Base-by-base conservation (phyloP, 1,140 invertebrate genomes). In the Zaprionus lachaisei region DNA sequence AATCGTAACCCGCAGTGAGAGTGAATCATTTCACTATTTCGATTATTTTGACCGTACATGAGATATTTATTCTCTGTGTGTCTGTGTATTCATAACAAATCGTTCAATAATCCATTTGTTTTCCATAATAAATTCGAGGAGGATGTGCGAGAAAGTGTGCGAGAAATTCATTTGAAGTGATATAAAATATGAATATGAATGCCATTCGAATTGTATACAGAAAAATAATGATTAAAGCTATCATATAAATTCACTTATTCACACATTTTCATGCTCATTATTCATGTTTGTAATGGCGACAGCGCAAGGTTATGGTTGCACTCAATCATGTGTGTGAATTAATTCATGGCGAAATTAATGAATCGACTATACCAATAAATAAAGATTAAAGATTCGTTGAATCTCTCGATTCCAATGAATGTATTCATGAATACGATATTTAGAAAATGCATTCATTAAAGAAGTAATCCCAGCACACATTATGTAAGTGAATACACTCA, bases 181-280 rank as follows among this genome's bases (percentile, higher is more conserved):
- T 80, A 66, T 73, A 63, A 77, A 77, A 69, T 80, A 77, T 68
- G 68, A 77, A 69, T 77, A 69, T 80, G 41, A 47, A 73, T 73
- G 69, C 62, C 49, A 61, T 65, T 65, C n/a, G 41, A 73, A 51
- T 68, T 80, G 67, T 75, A 55, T 70, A 80, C 63, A 74, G 7
- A 34, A 1, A 68, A 63, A 22, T 51, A 63, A 58, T 75, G 72
- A 64, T 75, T 75, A 58, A 64, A 71, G 67, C 51, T 28, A 69
- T 41, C 38, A 20, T 51, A 49, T 62, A 61, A 34, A 34, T 34
- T 34, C 31, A 34, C 31, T 64, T 65, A 57, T 60, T 57, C n/a
- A 17, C n/a, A 34, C 17, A 12, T 71, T 44, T 66, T 56, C 20
- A n/a, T 38, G 34, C 20, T 9, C 15, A 66, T 66, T 57, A 57